phyloP scores from a whole-genome alignment of 2,888 invertebrate genomes.

The Dasysyrphus albostriatus region DNA sequence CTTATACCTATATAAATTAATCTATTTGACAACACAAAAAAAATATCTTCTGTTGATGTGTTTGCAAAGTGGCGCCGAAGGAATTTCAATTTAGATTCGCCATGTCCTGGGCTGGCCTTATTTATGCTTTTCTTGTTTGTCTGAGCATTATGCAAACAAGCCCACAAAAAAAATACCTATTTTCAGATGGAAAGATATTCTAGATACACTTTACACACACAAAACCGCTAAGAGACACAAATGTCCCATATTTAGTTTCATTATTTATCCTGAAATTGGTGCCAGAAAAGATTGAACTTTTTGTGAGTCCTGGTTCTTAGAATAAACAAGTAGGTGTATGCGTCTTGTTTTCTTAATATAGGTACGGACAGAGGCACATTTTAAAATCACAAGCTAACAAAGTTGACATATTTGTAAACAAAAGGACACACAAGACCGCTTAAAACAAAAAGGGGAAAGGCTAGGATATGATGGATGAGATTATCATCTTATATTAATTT shows the following conservation, averaged over 20 bases:
- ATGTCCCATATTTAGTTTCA: constrained; percentile 67
- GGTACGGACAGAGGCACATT: constrained; percentile 18
- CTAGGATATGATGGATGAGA: constrained; percentile 58
- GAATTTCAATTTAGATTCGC: constrained; percentile 41
- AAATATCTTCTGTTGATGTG: constrained; percentile 43
- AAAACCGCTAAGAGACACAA: constrained; percentile 37
- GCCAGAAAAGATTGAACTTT: constrained; percentile 63
- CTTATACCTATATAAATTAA: not conserved
- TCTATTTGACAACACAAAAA: not conserved
- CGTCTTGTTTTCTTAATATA: not conserved
- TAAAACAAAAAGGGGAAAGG: constrained; percentile 14
- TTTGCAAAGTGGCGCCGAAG: constrained; percentile 67
- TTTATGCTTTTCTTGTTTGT: constrained; percentile 70
- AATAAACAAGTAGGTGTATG: not conserved
- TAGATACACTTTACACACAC: not conserved
- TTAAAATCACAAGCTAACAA: constrained; percentile 60
- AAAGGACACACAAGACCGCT: constrained; percentile 27
- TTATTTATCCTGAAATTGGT: constrained; percentile 64
- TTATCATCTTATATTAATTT: constrained; percentile 24
- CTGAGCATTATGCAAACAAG: constrained; percentile 42
- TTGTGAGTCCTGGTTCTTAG: not conserved
- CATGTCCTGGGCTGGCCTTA: constrained; percentile 40
- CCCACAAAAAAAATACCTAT: constrained; percentile 28
- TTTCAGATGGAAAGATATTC: not conserved
- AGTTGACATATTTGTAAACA: constrained; percentile 60